Conservation (phyloP, 2,113 vertebrate genomes). For the Pogonocichla stellata region DNA sequence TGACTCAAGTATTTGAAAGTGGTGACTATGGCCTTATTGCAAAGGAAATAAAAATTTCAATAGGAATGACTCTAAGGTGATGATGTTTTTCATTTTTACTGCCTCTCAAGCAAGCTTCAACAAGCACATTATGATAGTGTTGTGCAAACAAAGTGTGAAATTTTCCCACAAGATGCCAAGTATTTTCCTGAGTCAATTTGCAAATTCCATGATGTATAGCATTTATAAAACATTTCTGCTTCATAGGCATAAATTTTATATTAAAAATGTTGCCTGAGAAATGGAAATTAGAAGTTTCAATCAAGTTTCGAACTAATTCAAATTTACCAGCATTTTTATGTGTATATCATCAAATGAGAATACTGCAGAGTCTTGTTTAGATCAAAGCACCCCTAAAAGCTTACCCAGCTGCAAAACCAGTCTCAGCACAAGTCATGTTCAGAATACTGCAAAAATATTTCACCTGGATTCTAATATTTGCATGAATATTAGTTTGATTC, state of each 20-base stretch:
- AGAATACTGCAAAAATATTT: not conserved
- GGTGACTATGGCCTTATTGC: not conserved
- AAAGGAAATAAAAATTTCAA: not conserved
- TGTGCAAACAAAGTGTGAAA: constrained; percentile 14
- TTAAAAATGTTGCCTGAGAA: not conserved
- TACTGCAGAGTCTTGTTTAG: not conserved
- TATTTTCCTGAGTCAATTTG: not conserved
- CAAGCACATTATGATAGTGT: not conserved
- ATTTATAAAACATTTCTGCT: constrained; percentile 13
- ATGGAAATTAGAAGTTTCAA: constrained; percentile 39
- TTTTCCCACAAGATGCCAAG: not conserved
- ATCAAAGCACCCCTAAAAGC: not conserved
- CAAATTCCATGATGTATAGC: not conserved
- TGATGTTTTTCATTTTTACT: not conserved
- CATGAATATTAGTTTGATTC: not conserved
- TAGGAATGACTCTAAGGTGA: not conserved
- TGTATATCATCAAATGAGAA: constrained; percentile 1
- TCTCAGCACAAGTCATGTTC: not conserved
- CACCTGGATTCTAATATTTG: not conserved
- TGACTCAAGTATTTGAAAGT: not conserved
- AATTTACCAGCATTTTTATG: constrained; percentile 37
- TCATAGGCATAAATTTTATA: not conserved
- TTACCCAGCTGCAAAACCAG: not conserved
- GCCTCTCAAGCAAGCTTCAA: not conserved
- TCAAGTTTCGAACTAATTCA: constrained; percentile 32